Percentiles rank a stretch among this genome's conserved stretches.
phyloP scores from a whole-genome alignment of 2,113 vertebrate genomes.

The Rattus norvegicus region DNA sequence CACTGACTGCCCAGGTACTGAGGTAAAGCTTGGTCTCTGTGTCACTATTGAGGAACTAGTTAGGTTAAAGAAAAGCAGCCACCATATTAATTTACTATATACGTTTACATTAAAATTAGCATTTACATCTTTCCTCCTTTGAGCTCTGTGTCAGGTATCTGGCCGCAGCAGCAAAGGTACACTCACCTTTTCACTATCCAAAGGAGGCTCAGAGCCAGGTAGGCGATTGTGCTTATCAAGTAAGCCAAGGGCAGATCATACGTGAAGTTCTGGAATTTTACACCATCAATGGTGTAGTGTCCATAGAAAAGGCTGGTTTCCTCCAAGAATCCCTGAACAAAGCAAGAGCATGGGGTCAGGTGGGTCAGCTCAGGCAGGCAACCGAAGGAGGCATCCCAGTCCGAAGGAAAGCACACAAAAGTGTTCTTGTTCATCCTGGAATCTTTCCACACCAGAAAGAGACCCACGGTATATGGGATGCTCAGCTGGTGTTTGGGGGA shows the following conservation, averaged over 20 bases:
- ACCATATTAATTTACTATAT: too few species aligned
- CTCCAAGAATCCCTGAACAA: slow-evolving; percentile 94
- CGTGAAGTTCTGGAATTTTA: slow-evolving; percentile 80
- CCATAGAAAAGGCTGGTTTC: slow-evolving; percentile 97
- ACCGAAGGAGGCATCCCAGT: not conserved
- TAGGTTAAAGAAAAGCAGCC: too few species aligned
- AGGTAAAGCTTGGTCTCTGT: too few species aligned
- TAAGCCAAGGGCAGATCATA: slow-evolving; percentile 95
- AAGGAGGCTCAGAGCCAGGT: slow-evolving; percentile 92
- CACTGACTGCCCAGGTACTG: too few species aligned
- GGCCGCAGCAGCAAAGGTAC: not conserved
- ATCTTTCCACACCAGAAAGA: not conserved
- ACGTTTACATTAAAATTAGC: too few species aligned
- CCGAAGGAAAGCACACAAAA: not conserved
- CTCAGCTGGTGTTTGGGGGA: not conserved
- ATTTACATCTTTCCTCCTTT: too few species aligned
- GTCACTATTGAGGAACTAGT: too few species aligned
- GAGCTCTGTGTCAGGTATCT: not conserved
- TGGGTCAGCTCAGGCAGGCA: not conserved
- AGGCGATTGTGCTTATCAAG: slow-evolving; percentile 91
- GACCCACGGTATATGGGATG: not conserved
- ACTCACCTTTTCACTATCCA: slow-evolving; percentile 96
- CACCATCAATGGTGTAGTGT: slow-evolving; percentile 89
- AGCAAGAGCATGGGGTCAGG: slow-evolving; percentile 60
- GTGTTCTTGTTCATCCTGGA: not conserved